Base-by-base conservation (phyloP, 2,797 vertebrate species). In the Lutjanus campechanus region DNA sequence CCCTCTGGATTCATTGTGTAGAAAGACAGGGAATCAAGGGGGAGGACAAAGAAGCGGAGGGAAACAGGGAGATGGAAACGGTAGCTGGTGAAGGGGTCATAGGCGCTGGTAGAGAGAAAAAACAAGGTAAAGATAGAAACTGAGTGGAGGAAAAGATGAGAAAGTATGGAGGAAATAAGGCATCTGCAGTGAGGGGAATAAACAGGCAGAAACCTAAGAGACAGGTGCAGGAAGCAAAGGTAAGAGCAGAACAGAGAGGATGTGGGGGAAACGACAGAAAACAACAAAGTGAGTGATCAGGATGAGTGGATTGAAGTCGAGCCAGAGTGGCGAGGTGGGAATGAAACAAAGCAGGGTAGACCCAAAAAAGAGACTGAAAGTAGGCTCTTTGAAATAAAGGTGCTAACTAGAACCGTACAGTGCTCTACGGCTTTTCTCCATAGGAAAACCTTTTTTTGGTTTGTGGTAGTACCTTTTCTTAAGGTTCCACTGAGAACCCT, bases 1-100 rank as follows among this genome's bases (percentile, higher is more conserved):
- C 72, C 81, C 73, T 80, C 63, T 68, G 84, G 87, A 88, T 86
- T 76, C 83, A 80, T 90, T 89, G 73, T 85, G 73, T 74, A 46
- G 69, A 73, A 76, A 91, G 85, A 89, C 70, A 53, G 63, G 69
- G 76, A 86, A 83, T 90, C 85, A 72, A 69, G 73, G 20, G 43
- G 51, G 53, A 76, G 67, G 79, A 84, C 75, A 74, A 69, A 79
- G 72, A 78, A 69, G 69, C 1, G n/a, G 51, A 59, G 56, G 69
- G 73, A 79, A 79, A 13, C 54, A 69, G 68, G 11, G 50, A 82
- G 82, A 58, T 74, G 76, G 74, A 80, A 85, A 72, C 13, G 0
- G 72, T 77, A 73, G 83, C 79, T 73, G 12, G 69, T 55, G 77
- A 82, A 63, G 76, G 70, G 74, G 82, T 83, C 79, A 74, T 59